A percentile compares a stretch with the other conserved stretches of the same genome.
phyloP scores from a whole-genome alignment of 2,113 vertebrate species.

The Tinamus guttatus region DNA sequence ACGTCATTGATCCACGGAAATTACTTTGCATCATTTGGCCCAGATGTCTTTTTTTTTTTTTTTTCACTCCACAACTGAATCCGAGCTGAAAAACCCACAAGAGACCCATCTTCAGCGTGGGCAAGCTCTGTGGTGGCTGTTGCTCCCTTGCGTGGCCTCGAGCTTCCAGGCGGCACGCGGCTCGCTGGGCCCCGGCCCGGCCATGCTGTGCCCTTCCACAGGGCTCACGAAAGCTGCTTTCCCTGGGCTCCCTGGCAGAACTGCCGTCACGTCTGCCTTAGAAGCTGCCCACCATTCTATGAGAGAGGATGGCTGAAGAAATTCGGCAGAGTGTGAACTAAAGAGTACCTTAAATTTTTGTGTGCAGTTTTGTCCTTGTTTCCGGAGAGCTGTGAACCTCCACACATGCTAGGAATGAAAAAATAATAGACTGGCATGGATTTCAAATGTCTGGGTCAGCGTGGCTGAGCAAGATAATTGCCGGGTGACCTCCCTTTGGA shows the following conservation, averaged over 20 bases:
- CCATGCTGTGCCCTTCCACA: not conserved
- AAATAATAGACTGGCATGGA: not conserved
- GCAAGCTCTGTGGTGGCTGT: not conserved
- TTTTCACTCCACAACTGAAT: not conserved
- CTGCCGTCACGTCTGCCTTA: not conserved
- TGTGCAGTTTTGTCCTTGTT: not conserved
- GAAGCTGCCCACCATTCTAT: not conserved
- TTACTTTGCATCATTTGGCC: not conserved
- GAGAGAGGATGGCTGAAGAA: not conserved
- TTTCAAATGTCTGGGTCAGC: not conserved
- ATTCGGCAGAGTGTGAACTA: not conserved
- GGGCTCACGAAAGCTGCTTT: not conserved
- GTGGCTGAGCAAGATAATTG: not conserved
- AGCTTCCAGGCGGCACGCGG: not conserved
- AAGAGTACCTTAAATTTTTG: not conserved
- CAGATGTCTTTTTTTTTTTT: not conserved
- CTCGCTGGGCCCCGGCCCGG: not conserved
- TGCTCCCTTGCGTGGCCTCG: not conserved
- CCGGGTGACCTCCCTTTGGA: not conserved
- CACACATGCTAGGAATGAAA: not conserved
- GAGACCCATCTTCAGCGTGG: accelerated
- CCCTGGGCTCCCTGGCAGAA: not conserved
- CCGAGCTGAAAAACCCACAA: not conserved
- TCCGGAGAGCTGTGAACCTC: not conserved
- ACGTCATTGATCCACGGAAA: not conserved